A percentile compares a stretch with the other conserved stretches of the same genome.
These are phyloP conservation scores for Clarias platycephalus DNA, from an alignment of 2,797 vertebrate genomes.

Conservation along the genomic window DNA sequence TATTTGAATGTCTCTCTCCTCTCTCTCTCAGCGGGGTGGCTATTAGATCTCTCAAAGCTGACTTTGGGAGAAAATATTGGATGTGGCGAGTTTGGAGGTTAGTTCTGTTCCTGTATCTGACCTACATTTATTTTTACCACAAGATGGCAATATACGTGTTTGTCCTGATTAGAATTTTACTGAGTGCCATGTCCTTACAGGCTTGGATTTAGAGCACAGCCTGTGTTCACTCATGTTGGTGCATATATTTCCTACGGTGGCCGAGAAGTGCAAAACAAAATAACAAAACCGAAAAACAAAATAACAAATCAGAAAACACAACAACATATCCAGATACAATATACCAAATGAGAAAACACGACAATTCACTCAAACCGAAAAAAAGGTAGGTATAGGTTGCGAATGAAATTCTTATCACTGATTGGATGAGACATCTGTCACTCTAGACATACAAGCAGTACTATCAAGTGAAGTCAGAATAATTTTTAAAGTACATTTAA, in stretches of 20 bases:
- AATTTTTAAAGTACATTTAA: no score
- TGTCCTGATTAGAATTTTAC: neutral
- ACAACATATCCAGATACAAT: no score
- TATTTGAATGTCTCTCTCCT: neutral
- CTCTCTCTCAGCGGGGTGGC: slow-evolving; percentile 80
- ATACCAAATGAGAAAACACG: no score
- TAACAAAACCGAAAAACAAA: no score
- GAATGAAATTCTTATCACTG: no score
- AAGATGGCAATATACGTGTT: slow-evolving; percentile 5
- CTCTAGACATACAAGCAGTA: no score
- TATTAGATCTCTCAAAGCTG: slow-evolving; percentile 83
- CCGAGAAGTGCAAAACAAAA: no score
- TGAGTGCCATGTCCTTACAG: neutral
- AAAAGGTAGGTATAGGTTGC: no score
- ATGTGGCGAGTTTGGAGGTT: slow-evolving; percentile 90
- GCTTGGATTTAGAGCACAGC: neutral
- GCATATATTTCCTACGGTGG: neutral
- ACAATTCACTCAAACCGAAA: no score
- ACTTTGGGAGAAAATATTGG: slow-evolving; percentile 80
- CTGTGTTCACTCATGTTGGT: neutral
- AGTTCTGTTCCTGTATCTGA: slow-evolving; percentile 48
- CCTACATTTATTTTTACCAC: neutral
- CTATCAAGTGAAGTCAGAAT: no score
- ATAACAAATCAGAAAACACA: no score
- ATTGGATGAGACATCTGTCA: no score